Base-by-base conservation (phyloP, 2,888 invertebrate genomes). In the Eurytoma adleriae region DNA sequence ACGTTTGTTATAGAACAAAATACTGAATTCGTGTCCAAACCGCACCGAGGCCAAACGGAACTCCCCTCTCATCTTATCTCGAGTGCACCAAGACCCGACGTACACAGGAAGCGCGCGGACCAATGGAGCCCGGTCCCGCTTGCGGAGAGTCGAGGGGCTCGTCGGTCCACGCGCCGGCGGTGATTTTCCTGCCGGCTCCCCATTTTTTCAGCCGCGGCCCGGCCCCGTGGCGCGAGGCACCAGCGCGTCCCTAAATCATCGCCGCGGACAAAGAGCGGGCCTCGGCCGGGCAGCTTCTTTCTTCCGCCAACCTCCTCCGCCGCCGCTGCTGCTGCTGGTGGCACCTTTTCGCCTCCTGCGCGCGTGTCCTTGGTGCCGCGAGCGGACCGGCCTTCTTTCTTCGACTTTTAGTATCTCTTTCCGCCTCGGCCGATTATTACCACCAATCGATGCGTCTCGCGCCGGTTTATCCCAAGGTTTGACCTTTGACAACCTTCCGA, bases 321-420 rank as follows among this genome's bases (percentile, higher is more conserved):
- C 74, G 69, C 81, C 81, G 81, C 80, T 80, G 81, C 79, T 80
- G 81, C 79, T 82, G 82, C 76, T 82, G 83, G 83, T 84, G 84
- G 83, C 80, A 82, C 83, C 83, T 81, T 83, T 82, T 82, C 71
- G 83, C 72, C 79, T 82, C 82, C 62, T 79, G 16, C 27, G 27
- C 82, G 70, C 77, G 80, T 79, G 81, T 84, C 83, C 83, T 84
- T 85, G 84, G 70, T 82, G 81, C 83, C 83, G 79, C 82, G 83
- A 84, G 82, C 80, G 82, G 79, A 74, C 81, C 10, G 40, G 40
- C 40, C 40, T 40, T 40, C 40, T 40, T 59, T 59, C 2, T 59
- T 59, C 10, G 57, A 59, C 20, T 59, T 48, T n/a, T 16, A 24
- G 10, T n/a, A 24, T 62, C 30, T 16, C 16, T 30, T 27, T 24